Conservation (phyloP, 2,888 invertebrate genomes). For the Perizoma affinitatum region DNA sequence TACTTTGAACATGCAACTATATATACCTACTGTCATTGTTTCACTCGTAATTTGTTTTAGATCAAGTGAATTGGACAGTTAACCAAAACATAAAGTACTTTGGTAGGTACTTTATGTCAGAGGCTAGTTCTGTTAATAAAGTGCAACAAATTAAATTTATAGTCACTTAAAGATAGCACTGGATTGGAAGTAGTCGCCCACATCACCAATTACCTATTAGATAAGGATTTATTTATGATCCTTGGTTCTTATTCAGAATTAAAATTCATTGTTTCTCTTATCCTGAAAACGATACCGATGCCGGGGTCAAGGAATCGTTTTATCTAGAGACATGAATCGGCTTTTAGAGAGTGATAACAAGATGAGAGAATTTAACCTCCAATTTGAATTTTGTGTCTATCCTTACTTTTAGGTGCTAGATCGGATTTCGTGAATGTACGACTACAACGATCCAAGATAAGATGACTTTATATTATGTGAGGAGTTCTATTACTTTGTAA, state of each 20-base stretch:
- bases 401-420: conserved; percentile 53
- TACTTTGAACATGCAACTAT: background rate
- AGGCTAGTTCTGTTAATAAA: conserved; percentile 38
- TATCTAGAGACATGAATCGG: conserved; percentile 81
- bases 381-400: conserved; percentile 49
- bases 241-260: conserved; percentile 66
- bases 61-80: too few relatives aligned
- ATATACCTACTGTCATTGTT: too few relatives aligned
- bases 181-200: conserved; percentile 71
- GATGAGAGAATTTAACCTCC: conserved; percentile 68
- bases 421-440: conserved; percentile 60
- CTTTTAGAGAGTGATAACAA: conserved; percentile 72
- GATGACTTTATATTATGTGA: conserved; percentile 48
- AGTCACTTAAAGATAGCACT: conserved; percentile 56
- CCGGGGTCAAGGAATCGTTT: conserved; percentile 74
- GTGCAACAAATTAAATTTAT: conserved; percentile 69
- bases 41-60: too few relatives aligned
- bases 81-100: too few relatives aligned
- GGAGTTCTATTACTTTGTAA: conserved; percentile 38
- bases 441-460: conserved; percentile 53
- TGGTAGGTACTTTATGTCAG: background rate
- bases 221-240: conserved; percentile 79
- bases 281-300: conserved; percentile 71
- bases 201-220: conserved; percentile 80
- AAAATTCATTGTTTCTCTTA: conserved; percentile 83